Conservation (phyloP, 2,797 vertebrate genomes). For the Sitta carolinensis region DNA sequence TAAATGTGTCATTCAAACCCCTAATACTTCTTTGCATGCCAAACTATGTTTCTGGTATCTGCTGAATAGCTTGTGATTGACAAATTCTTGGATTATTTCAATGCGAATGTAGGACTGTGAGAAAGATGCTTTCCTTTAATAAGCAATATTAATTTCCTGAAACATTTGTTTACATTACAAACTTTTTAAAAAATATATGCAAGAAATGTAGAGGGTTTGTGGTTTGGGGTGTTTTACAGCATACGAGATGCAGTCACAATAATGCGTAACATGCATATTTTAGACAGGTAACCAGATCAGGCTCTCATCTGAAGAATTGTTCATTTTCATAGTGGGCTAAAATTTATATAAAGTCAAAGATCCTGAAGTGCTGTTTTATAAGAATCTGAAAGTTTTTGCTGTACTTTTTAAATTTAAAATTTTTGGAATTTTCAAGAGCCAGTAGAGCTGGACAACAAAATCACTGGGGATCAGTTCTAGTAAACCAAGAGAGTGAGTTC, state of each 20-base stretch:
- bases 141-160: slow-evolving; percentile 13
- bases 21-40: slow-evolving; percentile 23
- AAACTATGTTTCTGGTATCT: slow-evolving; percentile 22
- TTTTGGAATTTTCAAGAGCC: not conserved
- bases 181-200: not conserved
- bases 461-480: not conserved
- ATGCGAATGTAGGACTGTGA: not conserved
- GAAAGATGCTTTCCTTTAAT: slow-evolving; percentile 63
- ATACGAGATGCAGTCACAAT: not conserved
- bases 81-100: slow-evolving; percentile 61
- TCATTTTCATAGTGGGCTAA: not conserved
- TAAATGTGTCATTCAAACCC: slow-evolving; percentile 1
- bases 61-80: slow-evolving; percentile 68
- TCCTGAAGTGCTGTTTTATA: not conserved
- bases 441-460: not conserved
- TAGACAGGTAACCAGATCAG: not conserved
- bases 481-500: not conserved
- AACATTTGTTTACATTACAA: not conserved
- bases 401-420: not conserved
- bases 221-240: rapidly evolving
- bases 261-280: not conserved
- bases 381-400: not conserved
- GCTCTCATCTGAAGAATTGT: not conserved
- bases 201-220: not conserved
- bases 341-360: not conserved